Evolutionary conservation across 2,797 vertebrate species (phyloP).

Genomic region (Acipenser oxyrinchus): DNA sequence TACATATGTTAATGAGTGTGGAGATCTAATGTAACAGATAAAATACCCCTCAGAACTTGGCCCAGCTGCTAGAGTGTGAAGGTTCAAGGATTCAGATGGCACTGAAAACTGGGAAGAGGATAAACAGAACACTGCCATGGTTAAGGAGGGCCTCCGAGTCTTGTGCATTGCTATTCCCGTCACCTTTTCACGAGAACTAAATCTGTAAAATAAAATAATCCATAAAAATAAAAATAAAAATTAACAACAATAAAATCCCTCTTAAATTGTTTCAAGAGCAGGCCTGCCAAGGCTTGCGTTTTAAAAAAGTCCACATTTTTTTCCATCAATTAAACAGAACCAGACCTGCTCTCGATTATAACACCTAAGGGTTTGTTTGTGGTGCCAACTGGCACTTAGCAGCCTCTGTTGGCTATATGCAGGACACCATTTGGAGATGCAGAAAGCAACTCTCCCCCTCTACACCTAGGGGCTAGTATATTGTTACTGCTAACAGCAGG

Average conservation of each 20-base stretch:
- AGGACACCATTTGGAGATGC: background rate
- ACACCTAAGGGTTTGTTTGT: background rate
- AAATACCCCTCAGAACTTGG: too few species aligned
- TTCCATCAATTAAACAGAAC: conserved; percentile 1
- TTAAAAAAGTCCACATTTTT: background rate
- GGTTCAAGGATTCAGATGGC: too few species aligned
- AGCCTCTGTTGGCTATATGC: background rate
- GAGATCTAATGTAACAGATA: too few species aligned
- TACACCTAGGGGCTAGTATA: background rate
- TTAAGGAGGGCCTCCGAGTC: background rate
- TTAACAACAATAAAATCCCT: background rate
- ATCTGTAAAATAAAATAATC: background rate
- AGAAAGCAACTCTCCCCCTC: background rate
- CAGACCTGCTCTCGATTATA: background rate
- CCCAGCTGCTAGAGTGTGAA: too few species aligned
- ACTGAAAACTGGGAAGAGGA: too few species aligned
- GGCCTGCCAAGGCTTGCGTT: background rate
- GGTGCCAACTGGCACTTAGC: background rate
- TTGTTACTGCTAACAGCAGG: background rate
- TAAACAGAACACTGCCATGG: too few species aligned
- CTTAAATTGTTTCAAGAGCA: background rate
- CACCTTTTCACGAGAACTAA: conserved; percentile 1
- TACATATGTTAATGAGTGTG: too few species aligned
- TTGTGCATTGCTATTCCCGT: background rate
- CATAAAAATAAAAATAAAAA: background rate